Conservation (phyloP, 2,113 vertebrate species). For the Cephalophus harveyi region DNA sequence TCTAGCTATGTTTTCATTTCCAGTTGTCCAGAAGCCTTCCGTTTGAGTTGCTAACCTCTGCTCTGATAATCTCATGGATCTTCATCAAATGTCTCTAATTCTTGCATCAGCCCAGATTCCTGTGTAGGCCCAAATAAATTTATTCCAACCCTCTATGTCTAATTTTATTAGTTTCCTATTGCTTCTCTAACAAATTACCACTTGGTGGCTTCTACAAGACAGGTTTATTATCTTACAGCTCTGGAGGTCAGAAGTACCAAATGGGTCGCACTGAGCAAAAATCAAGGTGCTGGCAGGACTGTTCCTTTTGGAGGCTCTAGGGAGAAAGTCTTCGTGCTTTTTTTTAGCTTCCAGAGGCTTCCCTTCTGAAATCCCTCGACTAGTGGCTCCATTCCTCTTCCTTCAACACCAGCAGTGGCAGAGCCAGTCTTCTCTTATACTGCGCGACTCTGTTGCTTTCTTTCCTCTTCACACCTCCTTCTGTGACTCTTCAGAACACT, state of each 20-base stretch:
- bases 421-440: not conserved
- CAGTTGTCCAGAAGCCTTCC: not conserved
- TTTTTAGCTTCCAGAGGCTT: not conserved
- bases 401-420: not conserved
- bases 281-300: not conserved
- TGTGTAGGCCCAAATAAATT: not conserved
- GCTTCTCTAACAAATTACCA: not conserved
- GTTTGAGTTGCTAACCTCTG: not conserved
- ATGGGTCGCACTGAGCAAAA: not conserved
- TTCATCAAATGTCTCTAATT: not conserved
- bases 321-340: not conserved
- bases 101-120: not conserved
- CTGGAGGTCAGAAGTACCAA: not conserved
- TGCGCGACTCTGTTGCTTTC: not conserved
- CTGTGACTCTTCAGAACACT: not conserved
- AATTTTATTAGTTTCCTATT: not conserved
- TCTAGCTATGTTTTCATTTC: not conserved
- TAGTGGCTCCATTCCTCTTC: not conserved
- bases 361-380: not conserved
- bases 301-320: not conserved
- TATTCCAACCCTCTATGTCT: not conserved
- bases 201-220: not conserved
- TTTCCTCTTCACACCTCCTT: not conserved
- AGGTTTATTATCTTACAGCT: not conserved
- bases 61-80: not conserved